Percentiles rank a stretch among this genome's conserved stretches.
These are phyloP conservation scores for Neodiprion virginianus DNA, from an alignment of 1,140 invertebrate species.

Conservation along the genomic window DNA sequence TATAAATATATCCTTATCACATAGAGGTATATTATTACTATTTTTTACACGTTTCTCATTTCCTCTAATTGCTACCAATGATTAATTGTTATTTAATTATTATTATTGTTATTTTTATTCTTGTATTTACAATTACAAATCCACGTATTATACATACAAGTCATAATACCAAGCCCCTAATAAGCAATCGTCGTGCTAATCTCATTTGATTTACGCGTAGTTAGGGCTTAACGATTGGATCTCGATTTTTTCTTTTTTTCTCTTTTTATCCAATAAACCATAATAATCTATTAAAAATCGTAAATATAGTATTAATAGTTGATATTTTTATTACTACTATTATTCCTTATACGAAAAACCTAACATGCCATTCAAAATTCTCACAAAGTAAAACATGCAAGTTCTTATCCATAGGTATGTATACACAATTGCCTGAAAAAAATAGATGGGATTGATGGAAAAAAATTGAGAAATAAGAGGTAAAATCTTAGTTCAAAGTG, in stretches of 20 bases:
- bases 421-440: too few species aligned
- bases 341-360: background rate
- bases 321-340: constrained; percentile 9
- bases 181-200: constrained; percentile 22
- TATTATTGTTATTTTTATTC: constrained; percentile 34
- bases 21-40: constrained; percentile 46
- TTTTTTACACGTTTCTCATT: constrained; percentile 41
- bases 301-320: too few species aligned
- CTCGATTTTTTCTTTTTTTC: background rate
- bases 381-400: too few species aligned
- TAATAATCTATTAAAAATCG: too few species aligned
- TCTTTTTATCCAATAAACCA: background rate
- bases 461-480: too few species aligned
- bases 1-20: constrained; percentile 58
- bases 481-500: too few species aligned
- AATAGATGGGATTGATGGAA: too few species aligned
- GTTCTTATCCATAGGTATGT: too few species aligned
- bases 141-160: constrained; percentile 51
- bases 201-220: constrained; percentile 27
- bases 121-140: constrained; percentile 57
- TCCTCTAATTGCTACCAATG: constrained; percentile 47
- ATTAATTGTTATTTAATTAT: constrained; percentile 26
- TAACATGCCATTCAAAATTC: background rate
- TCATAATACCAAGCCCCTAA: constrained; percentile 47
- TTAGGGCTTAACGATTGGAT: constrained; percentile 20